Evolutionary conservation across 1,140 invertebrate species (phyloP), one percentile per base, ranked within the genome.

Genomic region (Psilanteris sp.): DNA sequence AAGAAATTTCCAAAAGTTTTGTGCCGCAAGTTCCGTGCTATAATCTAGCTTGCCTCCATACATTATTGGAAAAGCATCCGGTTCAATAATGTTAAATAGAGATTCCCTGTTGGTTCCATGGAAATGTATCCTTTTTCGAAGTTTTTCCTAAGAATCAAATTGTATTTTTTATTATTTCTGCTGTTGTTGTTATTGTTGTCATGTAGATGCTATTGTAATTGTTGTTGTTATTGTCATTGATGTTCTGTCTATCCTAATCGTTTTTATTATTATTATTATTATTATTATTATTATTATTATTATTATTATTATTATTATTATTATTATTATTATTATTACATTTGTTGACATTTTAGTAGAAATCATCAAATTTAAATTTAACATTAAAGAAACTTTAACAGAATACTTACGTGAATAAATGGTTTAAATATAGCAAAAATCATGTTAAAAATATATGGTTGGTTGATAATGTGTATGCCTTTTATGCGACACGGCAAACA

Each of bases 401-500:
- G 27, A 54, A 26, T 43, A 54, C 54, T 10, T 78, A 88, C 85
- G 55, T 84, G 48, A 11, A 96, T 89, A 81, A 96, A 95, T 10
- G 92, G 93, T 82, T 95, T 95, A 79, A 95, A 93, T 24, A 96
- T 89, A 26, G 92, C 90, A 77, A 92, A 95, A 1, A 94, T 89
- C 80, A 94, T 92, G 79, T 94, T 94, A 78, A 96, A 93, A 14
- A 95, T 88, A 74, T 90, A 92, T 0, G 94, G 93, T 81, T 95
- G 94, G 85, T 96, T 95, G 7, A 96, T 89, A 46, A 95, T 89
- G 79, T 96, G 94, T 29, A 94, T 90, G 1, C 89, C 90, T 81
- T 93, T 93, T 1, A 95, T 79, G 8, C 94, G 90, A 20, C 89
- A 77, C 0, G 94, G 93, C 18, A 92, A 85, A 66, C 91, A 91